These are phyloP conservation scores for Cephus pulcher DNA, from an alignment of 2,888 invertebrate species.

Conservation along the genomic window DNA sequence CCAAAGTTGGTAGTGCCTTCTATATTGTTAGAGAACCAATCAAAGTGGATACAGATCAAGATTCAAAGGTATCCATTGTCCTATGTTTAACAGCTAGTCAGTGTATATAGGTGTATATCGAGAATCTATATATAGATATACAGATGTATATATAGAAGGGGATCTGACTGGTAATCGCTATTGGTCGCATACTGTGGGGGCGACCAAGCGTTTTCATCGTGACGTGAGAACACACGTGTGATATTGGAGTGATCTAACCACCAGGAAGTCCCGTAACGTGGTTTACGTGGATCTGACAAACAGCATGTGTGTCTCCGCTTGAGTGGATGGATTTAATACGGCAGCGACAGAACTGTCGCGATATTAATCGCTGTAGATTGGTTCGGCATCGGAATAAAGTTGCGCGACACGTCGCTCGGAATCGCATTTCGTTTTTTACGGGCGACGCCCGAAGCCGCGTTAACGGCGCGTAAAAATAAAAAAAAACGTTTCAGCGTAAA, in stretches of 20 bases:
- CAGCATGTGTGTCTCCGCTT: background rate
- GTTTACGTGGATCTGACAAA: background rate
- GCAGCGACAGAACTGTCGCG: background rate
- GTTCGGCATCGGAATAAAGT: background rate
- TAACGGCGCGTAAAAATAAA: background rate
- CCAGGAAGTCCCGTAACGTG: background rate
- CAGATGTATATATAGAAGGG: background rate
- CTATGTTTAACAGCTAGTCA: background rate
- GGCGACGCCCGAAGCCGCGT: background rate
- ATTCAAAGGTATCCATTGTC: background rate
- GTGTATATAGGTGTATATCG: background rate
- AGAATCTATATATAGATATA: background rate
- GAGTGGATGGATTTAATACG: background rate
- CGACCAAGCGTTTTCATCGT: background rate
- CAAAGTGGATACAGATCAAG: conserved; percentile 2
- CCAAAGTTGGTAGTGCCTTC: background rate
- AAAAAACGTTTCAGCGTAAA: conserved; percentile 30
- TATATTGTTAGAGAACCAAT: background rate
- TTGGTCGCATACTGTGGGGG: background rate
- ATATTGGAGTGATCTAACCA: background rate
- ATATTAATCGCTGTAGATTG: background rate
- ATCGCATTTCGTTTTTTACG: background rate
- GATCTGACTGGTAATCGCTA: background rate
- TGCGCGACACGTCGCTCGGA: background rate
- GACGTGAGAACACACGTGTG: background rate